Percentiles rank a stretch among this genome's conserved stretches.
Evolutionary conservation across 2,113 vertebrate species (phyloP).

Genomic region (Menidia beryllina): DNA sequence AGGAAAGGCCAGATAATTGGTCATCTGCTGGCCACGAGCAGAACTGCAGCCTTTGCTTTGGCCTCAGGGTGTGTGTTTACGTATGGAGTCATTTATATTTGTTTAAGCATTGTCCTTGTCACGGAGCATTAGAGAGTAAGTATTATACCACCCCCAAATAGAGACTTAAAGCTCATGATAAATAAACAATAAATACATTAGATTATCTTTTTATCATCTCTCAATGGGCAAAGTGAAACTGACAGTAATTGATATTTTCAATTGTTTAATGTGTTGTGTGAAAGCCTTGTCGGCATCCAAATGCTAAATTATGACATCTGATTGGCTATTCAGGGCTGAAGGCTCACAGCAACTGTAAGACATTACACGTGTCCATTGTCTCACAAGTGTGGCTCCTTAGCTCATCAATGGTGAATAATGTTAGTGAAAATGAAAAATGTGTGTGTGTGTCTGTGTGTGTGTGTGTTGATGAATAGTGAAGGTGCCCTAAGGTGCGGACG

Average conservation of each 20-base stretch:
- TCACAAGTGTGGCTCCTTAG: slow-evolving; percentile 65
- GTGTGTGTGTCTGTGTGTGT: slow-evolving; percentile 69
- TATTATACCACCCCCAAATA: slow-evolving; percentile 38
- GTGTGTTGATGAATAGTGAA: slow-evolving; percentile 82
- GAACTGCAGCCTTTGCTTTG: slow-evolving; percentile 71
- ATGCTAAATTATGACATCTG: slow-evolving; percentile 44
- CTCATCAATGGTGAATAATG: slow-evolving; percentile 64
- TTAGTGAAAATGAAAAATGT: slow-evolving; percentile 84
- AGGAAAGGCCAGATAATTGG: slow-evolving; percentile 67
- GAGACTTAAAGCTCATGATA: slow-evolving; percentile 51
- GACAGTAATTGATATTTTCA: slow-evolving; percentile 20
- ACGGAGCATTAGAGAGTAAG: slow-evolving; percentile 31
- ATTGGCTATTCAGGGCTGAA: slow-evolving; percentile 29
- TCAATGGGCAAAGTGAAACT: slow-evolving; percentile 11
- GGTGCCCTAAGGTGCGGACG: slow-evolving; percentile 87
- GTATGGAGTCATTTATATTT: slow-evolving; percentile 22
- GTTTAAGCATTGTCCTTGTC: slow-evolving; percentile 44
- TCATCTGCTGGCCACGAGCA: slow-evolving; percentile 74
- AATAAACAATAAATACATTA: background rate
- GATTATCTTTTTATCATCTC: slow-evolving; percentile 32
- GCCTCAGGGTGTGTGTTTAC: slow-evolving; percentile 50
- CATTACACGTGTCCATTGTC: slow-evolving; percentile 61
- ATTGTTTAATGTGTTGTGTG: slow-evolving; percentile 6
- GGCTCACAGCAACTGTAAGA: slow-evolving; percentile 45
- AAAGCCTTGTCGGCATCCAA: slow-evolving; percentile 44